Base-by-base conservation (phyloP, 2,113 vertebrate species). In the Sula dactylatra region DNA sequence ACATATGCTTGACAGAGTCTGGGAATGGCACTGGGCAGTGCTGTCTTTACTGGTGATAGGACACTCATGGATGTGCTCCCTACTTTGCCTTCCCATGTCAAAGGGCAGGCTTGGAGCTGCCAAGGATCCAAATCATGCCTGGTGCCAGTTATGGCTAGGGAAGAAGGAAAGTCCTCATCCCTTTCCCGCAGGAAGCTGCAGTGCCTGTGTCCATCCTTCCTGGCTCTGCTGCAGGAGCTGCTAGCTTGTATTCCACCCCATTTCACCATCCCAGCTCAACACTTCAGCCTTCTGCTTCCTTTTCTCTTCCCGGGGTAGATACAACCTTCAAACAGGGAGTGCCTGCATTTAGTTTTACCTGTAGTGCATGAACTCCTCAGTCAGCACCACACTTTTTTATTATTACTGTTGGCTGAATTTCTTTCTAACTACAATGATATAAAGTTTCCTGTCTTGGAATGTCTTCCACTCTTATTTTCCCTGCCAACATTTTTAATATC, bases 11-110 rank as follows among this genome's bases (percentile, higher is more conserved):
- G 32, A 21, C 16, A 61, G 54, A 67, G 32, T 22, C n/a, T 62
- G 32, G 26, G 31, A 44, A 49, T 32, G 34, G 32, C 9, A n/a
- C 10, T 19, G 47, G 14, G 16, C 36, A 62, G 19, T 1, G 7
- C 26, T 69, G 49, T 11, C 4, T 6, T 36, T 1, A 0, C 20
- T 56, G 16, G 27, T 5, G 4, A 14, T 40, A 50, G 20, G 27
- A n/a, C 20, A n/a, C 12, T 19, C 26, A 34, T 18, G 19, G 26
- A 18, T 2, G 1, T 26, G 7, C 14, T 87, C 27, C 17, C 7
- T 82, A 4, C 22, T 72, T 52, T 82, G 52, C 14, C 11, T 1
- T 71, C 42, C 19, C 2, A 1, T 15, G 10, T 47, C 44, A 59
- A 71, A 85, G 34, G 10, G 7, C 22, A 38, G 52, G 11, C 31